A percentile compares a stretch with the other conserved stretches of the same genome.
Conservation (phyloP, 2,888 invertebrate genomes). For the Strigamia crassipes region DNA sequence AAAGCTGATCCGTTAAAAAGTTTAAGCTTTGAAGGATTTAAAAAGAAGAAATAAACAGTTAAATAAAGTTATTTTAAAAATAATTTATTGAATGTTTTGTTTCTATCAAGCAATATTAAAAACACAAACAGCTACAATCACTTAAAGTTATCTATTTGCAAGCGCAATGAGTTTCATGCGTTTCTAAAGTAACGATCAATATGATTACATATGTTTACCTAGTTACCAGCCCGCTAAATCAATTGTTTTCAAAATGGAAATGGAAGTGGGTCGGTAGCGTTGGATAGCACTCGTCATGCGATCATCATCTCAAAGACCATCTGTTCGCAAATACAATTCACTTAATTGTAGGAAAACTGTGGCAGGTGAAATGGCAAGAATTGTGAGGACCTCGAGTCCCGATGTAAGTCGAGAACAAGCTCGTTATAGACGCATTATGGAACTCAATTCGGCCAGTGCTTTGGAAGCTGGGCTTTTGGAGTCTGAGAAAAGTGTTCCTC, state of each 20-base stretch:
- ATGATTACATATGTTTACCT: conserved; percentile 33
- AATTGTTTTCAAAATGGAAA: not conserved
- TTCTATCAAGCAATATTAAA: not conserved
- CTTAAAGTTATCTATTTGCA: not conserved
- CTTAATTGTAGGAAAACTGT: not conserved
- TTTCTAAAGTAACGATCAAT: not conserved
- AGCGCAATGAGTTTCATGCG: not conserved
- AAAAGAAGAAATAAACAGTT: conserved; percentile 58
- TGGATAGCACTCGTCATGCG: conserved; percentile 17
- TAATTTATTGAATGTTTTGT: not conserved
- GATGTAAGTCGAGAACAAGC: conserved; percentile 45
- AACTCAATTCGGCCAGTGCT: conserved; percentile 22
- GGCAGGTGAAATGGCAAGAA: conserved; percentile 17
- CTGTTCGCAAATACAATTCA: not conserved
- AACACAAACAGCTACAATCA: not conserved
- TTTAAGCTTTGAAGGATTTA: conserved; percentile 67
- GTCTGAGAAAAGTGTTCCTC: not conserved
- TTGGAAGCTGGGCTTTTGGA: not conserved
- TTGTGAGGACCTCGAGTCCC: conserved; percentile 5
- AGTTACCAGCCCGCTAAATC: conserved; percentile 13
- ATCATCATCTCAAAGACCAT: not conserved
- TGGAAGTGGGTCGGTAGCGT: conserved; percentile 7
- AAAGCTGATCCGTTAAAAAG: conserved; percentile 71
- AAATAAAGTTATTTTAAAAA: not conserved
- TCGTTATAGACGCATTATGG: conserved; percentile 43